Percentiles rank a stretch among this genome's conserved stretches.
phyloP scores from a whole-genome alignment of 2,797 vertebrate species.

The Circus cinereus region DNA sequence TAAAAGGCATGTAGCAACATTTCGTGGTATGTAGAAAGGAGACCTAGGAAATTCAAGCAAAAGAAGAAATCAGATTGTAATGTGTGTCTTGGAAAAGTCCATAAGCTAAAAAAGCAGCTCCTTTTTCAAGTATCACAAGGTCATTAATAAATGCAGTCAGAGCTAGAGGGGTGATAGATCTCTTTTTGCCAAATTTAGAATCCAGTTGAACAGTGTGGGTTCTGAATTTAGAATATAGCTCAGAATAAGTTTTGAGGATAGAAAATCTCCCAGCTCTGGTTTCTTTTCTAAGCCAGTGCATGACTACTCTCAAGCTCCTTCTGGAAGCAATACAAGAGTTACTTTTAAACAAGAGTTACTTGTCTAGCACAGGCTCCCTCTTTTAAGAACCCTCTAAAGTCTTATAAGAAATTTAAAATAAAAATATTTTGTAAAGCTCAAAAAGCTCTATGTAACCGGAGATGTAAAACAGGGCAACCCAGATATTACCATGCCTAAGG shows the following conservation, averaged over 20 bases:
- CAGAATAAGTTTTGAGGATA: slow-evolving; percentile 38
- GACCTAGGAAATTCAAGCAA: neutral
- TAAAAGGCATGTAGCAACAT: neutral
- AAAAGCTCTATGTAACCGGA: neutral
- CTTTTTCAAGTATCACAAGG: neutral
- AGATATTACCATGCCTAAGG: neutral
- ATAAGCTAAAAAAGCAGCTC: neutral
- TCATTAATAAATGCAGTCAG: neutral
- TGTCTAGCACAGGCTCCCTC: slow-evolving; percentile 20
- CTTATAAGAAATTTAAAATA: neutral
- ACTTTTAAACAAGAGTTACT: slow-evolving; percentile 40
- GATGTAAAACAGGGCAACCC: neutral
- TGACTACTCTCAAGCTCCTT: neutral
- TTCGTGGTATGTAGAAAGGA: neutral
- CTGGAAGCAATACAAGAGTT: slow-evolving; percentile 35
- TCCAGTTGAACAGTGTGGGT: neutral
- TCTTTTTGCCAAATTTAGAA: neutral
- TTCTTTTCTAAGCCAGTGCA: slow-evolving; percentile 12
- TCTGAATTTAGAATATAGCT: slow-evolving; percentile 33
- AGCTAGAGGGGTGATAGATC: neutral
- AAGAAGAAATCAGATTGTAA: neutral
- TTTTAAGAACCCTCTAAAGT: slow-evolving; percentile 1
- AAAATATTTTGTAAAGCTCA: slow-evolving; percentile 18
- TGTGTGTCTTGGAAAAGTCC: neutral
- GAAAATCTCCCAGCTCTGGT: slow-evolving; percentile 3